A percentile compares a stretch with the other conserved stretches of the same genome.
Evolutionary conservation across 2,113 vertebrate genomes (phyloP).

Genomic region (Lampris incognitus): DNA sequence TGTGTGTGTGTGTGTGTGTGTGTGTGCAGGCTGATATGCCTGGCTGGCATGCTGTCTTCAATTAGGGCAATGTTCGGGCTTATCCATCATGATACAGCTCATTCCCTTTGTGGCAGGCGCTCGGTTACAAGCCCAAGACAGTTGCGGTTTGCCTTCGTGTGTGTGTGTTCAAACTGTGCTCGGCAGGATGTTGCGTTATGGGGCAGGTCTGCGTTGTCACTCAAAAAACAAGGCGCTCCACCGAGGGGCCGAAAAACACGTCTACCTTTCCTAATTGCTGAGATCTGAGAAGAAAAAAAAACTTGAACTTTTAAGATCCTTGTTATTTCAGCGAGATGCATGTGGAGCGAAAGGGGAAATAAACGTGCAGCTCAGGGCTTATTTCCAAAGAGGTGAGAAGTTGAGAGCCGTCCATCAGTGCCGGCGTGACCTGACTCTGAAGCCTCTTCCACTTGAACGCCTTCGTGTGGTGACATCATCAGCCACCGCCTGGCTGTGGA

Average conservation of each 20-base stretch:
- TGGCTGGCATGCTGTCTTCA: slow-evolving; percentile 56
- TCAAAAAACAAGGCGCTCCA: not conserved
- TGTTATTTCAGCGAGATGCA: not conserved
- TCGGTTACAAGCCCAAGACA: slow-evolving; percentile 63
- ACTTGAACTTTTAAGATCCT: not conserved
- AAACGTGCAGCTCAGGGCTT: not conserved
- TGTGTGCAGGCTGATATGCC: slow-evolving; percentile 37
- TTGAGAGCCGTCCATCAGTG: slow-evolving; percentile 59
- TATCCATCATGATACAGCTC: slow-evolving; percentile 74
- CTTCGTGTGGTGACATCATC: slow-evolving; percentile 52
- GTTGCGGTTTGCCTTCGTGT: slow-evolving; percentile 46
- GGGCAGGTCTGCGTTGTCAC: slow-evolving; percentile 24
- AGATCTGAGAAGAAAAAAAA: slow-evolving; percentile 12
- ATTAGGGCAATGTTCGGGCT: slow-evolving; percentile 67
- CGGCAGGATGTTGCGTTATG: slow-evolving; percentile 28
- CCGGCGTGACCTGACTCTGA: slow-evolving; percentile 31
- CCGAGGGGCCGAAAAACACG: not conserved
- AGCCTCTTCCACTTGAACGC: slow-evolving; percentile 72
- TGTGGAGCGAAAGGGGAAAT: slow-evolving; percentile 4
- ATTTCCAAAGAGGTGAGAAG: slow-evolving; percentile 52
- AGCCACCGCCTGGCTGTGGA: slow-evolving; percentile 34
- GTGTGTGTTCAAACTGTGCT: slow-evolving; percentile 10
- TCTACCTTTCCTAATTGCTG: slow-evolving; percentile 20
- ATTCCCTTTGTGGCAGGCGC: slow-evolving; percentile 44
- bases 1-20: slow-evolving; percentile 1